Conservation (phyloP, 2,888 invertebrate species). For the Aromia moschata region DNA sequence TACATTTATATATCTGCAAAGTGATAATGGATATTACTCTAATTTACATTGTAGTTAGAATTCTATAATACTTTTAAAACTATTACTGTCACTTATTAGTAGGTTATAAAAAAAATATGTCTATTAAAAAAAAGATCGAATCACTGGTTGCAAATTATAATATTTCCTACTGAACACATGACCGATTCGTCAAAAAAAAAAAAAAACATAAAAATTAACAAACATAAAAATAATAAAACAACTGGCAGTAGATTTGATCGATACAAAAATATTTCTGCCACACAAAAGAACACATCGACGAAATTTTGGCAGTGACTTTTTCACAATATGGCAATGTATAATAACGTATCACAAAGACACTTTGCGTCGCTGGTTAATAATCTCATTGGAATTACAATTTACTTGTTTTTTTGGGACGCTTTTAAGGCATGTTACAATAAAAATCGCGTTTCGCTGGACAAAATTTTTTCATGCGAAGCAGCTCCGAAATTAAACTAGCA, state of each 20-base stretch:
- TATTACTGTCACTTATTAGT: conserved; percentile 24
- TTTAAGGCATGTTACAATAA: not conserved
- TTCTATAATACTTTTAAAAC: conserved; percentile 39
- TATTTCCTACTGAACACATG: conserved; percentile 25
- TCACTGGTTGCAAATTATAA: conserved; percentile 1
- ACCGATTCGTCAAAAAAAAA: conserved; percentile 9
- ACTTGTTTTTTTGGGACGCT: no score
- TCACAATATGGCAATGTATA: conserved; percentile 37
- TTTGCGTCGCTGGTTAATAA: conserved; percentile 24
- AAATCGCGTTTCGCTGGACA: conserved; percentile 5
- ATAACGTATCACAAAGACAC: conserved; percentile 41
- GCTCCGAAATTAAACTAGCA: conserved; percentile 18
- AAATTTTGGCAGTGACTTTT: conserved; percentile 45
- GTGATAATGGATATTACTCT: conserved; percentile 18
- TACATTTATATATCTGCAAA: conserved; percentile 30
- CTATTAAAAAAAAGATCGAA: conserved; percentile 18
- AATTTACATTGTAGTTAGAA: conserved; percentile 29
- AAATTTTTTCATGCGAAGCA: conserved; percentile 11
- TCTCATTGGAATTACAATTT: conserved; percentile 15
- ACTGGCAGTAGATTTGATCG: conserved; percentile 31
- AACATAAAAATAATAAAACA: conserved; percentile 16
- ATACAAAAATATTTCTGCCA: conserved; percentile 24
- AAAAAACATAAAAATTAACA: conserved; percentile 23
- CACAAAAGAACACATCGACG: conserved; percentile 37
- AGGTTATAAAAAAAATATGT: conserved; percentile 21